Percentiles rank a stretch among this genome's conserved stretches.
Evolutionary conservation across 2,888 invertebrate species (phyloP).

Genomic region (Luperina testacea): DNA sequence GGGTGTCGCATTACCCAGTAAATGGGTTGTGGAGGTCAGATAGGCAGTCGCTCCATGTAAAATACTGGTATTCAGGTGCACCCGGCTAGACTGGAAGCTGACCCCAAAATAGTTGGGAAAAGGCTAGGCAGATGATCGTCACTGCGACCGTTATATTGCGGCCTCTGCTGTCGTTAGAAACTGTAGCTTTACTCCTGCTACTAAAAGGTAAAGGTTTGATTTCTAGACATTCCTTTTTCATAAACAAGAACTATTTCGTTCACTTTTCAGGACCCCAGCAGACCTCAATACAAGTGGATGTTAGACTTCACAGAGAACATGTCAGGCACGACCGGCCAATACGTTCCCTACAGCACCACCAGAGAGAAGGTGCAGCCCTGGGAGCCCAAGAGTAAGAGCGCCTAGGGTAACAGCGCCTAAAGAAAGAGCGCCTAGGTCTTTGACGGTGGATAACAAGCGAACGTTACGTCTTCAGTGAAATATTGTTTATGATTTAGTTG

Average conservation of each 20-base stretch:
- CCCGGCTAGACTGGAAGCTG: too few species aligned
- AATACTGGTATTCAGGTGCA: too few species aligned
- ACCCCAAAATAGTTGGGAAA: too few species aligned
- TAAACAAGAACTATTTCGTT: neutral
- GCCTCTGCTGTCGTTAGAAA: too few species aligned
- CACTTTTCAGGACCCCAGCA: conserved; percentile 91
- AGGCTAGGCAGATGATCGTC: too few species aligned
- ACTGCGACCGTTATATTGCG: too few species aligned
- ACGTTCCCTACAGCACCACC: conserved; percentile 97
- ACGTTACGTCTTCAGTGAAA: conserved; percentile 1
- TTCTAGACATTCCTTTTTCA: neutral
- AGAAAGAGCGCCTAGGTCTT: neutral
- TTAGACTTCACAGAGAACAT: conserved; percentile 95
- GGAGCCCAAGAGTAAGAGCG: conserved; percentile 78
- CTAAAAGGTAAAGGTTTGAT: too few species aligned
- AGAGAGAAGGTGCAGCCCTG: conserved; percentile 96
- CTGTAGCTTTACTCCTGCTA: too few species aligned
- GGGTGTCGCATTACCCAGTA: too few species aligned
- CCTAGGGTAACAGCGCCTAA: neutral
- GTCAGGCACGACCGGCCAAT: conserved; percentile 94
- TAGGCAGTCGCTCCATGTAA: too few species aligned
- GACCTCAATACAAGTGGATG: conserved; percentile 97
- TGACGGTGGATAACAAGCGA: neutral
- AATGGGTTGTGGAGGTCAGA: too few species aligned
- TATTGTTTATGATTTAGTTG: conserved; percentile 69